Base-by-base conservation (phyloP, 2,113 vertebrate species). In the Tyrannus savana region DNA sequence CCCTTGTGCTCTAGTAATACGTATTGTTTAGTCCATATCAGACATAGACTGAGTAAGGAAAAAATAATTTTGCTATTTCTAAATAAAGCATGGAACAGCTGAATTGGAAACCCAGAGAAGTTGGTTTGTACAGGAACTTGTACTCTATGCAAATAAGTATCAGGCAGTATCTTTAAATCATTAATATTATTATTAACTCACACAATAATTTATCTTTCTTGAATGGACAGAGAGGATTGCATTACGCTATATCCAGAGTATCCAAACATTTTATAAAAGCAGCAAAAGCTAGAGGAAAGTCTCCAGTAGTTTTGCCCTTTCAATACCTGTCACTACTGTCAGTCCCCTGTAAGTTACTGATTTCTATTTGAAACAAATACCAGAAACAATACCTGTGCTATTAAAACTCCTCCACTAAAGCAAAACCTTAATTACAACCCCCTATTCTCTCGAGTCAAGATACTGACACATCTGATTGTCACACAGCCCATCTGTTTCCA, bases 311-410 rank as follows among this genome's bases (percentile, higher is more conserved):
- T 56, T 82, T 75, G 37, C 31, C 49, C 28, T 74, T 94, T 92
- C 47, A 56, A 37, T 60, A 90, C 16, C 37, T 75, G 76, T 80
- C 90, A 84, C 44, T 62, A 2, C 46, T 78, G 69, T 71, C 79
- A 92, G 35, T 30, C 81, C 37, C 25, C 64, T 27, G 3, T 27
- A 87, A 92, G 73, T 72, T 60, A 73, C 82, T 84, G 86, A 92
- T 68, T 92, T 89, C 73, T 72, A 5, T 75, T 88, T 93, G 92
- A 90, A 96, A 92, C 50, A 68, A 88, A 88, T 46, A 93, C 56
- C 69, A 89, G 69, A 62, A 47, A 44, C 55, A 84, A 64, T 25
- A 86, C 12, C 49, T 62, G 1, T 23, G 31, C 88, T 58, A 87
- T 78, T 94, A 94, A 87, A 94, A 84, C 66, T 89, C 52, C 64